Base-by-base conservation (phyloP, 2,888 invertebrate species). In the Cephalotes varians region DNA sequence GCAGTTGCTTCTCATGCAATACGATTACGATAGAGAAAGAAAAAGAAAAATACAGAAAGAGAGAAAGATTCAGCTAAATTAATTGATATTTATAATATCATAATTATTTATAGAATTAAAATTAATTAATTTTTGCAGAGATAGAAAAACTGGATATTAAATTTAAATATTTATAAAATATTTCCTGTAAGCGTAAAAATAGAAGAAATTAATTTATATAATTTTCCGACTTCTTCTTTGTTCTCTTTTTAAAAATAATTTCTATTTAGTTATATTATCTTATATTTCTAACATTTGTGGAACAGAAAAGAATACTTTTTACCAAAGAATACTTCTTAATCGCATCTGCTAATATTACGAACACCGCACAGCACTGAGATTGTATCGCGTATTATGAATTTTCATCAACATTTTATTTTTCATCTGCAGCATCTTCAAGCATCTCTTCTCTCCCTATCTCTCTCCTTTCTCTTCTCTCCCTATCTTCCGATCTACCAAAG, bases 401-500 rank as follows among this genome's bases (percentile, higher is more conserved):
- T 65, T 65, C 21, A 54, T 56, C 34, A 40, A 54, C 40, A 34
- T 79, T 56, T 79, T 56, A 56, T 69, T 79, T 60, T 77, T 54
- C 44, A 54, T 67, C 77, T 28, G 31, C 28, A 56, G 18, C 56
- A 21, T 77, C 25, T 15, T 28, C 21, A 54, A 54, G 67, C 10
- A 21, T 54, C 40, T 5, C n/a, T 31, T 49, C 56, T 10, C 34
- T 15, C 31, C 6, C 25, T 34, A 2, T 25, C 47, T n/a, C 47
- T 44, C 54, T 10, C n/a, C 18, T 47, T 6, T n/a, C 7, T 15
- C 54, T 9, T 37, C 31, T 31, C 25, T 3, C 15, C 12, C 31
- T 21, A 34, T 25, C 56, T 65, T 56, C 64, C 82, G 60, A 81
- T 76, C 80, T 76, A 60, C 64, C n/a, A 54, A 64, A 65, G 85